A percentile compares a stretch with the other conserved stretches of the same genome.
phyloP scores from a whole-genome alignment of 1,140 invertebrate species.

The Archegozetes longisetosus region DNA sequence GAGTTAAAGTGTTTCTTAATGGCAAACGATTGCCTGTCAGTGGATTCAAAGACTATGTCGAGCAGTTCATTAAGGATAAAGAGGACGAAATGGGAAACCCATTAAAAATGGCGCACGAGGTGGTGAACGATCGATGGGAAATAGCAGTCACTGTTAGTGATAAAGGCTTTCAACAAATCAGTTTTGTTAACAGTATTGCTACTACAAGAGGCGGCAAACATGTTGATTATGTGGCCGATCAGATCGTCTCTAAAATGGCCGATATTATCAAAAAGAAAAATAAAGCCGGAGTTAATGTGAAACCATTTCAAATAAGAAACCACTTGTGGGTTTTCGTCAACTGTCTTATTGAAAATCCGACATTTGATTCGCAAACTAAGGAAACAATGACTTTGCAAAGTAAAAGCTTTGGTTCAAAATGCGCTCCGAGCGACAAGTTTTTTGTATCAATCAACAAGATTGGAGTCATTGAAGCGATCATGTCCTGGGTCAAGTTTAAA shows the following conservation, averaged over 20 bases:
- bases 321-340: constrained; percentile 98
- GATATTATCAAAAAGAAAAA: constrained; percentile 83
- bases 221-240: constrained; percentile 85
- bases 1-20: constrained; percentile 89
- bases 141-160: constrained; percentile 73
- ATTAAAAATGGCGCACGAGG: constrained; percentile 75
- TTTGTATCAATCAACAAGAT: constrained; percentile 58
- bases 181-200: constrained; percentile 99
- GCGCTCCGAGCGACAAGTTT: constrained; percentile 76
- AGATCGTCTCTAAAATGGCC: constrained; percentile 66
- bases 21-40: constrained; percentile 73
- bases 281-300: constrained; percentile 57
- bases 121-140: constrained; percentile 79
- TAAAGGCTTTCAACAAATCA: constrained; percentile 89
- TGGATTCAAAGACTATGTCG: constrained; percentile 91
- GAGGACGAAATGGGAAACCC: constrained; percentile 63
- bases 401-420: constrained; percentile 94
- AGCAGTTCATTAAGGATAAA: constrained; percentile 67
- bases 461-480: constrained; percentile 78
- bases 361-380: constrained; percentile 99
- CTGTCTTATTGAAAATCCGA: constrained; percentile 96
- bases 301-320: constrained; percentile 69
- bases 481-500: constrained; percentile 93
- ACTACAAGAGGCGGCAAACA: constrained; percentile 97
- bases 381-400: constrained; percentile 85